Base-by-base conservation (phyloP, 1,140 invertebrate genomes). In the Drosophila yakuba region DNA sequence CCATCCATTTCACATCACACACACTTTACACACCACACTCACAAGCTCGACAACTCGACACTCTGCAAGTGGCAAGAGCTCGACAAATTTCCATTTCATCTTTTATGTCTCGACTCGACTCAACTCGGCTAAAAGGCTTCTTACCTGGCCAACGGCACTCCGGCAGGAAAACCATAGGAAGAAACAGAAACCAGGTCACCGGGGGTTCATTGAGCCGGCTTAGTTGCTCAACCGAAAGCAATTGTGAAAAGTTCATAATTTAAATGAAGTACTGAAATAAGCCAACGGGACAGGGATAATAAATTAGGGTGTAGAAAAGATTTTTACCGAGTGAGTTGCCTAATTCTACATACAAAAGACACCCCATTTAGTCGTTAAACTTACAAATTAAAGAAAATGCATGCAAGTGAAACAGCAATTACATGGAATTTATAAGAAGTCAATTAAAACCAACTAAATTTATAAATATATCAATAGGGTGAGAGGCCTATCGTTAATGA, bases 181-280 rank as follows among this genome's bases (percentile, higher is more conserved):
- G 8, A 68, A 69, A 47, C 50, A 23, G 8, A 68, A 69, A 47
- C 50, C 35, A 35, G 67, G 67, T 69, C 64, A 69, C 7, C 15
- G 11, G 25, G 48, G 63, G 66, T 69, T 68, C 48, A 69, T 68
- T 64, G 61, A 61, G 61, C 61, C 61, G 45, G 41, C 41, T 64
- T 32, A 63, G 38, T 57, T 57, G 54, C 38, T 57, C 55, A 58
- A 35, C 61, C 43, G 56, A 61, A 45, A 64, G 62, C 62, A 32
- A 61, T 47, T 43, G 62, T 38, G 41, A 43, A 28, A 28, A 60
- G 62, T 61, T 61, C 56, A 61, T 59, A 47, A 60, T 35, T 60
- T 25, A 61, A 64, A 64, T 61, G 62, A 64, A 47, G 36, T 36
- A 51, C 36, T 20, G 7, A 32, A 32, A 25, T 20, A 15, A 36